Conservation (phyloP, 2,797 vertebrate species). For the Tenualosa thibaudeaui region DNA sequence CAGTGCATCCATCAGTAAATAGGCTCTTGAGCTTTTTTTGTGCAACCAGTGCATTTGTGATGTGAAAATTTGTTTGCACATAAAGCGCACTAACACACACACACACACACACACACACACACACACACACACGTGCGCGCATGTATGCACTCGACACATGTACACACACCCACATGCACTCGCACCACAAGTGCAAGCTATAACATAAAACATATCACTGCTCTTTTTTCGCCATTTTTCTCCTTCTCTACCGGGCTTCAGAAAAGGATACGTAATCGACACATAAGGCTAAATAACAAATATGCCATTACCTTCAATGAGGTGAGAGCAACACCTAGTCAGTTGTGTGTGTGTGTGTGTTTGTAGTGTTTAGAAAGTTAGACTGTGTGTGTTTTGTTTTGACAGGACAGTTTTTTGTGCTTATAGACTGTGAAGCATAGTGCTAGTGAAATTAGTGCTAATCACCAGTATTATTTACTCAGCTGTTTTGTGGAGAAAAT, state of each 20-base stretch:
- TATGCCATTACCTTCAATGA: conserved; percentile 75
- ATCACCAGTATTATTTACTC: not conserved
- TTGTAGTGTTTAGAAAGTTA: conserved; percentile 3
- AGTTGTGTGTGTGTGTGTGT: not conserved
- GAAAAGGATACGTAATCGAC: conserved; percentile 74
- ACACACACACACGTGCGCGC: not conserved
- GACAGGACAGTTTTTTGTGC: not conserved
- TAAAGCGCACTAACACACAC: not conserved
- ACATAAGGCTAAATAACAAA: conserved; percentile 73
- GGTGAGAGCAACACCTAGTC: conserved; percentile 66
- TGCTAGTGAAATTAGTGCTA: not conserved
- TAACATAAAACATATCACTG: not conserved
- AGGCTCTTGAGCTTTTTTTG: not conserved
- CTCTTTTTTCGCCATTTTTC: not conserved
- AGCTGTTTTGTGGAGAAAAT: conserved; percentile 19
- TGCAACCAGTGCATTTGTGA: not conserved
- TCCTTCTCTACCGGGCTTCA: conserved; percentile 49
- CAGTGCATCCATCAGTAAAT: conserved; percentile 20
- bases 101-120: not conserved
- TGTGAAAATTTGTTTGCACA: conserved; percentile 15
- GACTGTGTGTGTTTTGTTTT: not conserved
- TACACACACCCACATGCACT: not conserved
- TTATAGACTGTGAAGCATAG: not conserved
- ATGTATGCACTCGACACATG: not conserved
- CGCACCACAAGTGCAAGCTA: too few relatives aligned